Evolutionary conservation across 2,888 invertebrate species (phyloP).

Genomic region (Stegana nigrithorax): DNA sequence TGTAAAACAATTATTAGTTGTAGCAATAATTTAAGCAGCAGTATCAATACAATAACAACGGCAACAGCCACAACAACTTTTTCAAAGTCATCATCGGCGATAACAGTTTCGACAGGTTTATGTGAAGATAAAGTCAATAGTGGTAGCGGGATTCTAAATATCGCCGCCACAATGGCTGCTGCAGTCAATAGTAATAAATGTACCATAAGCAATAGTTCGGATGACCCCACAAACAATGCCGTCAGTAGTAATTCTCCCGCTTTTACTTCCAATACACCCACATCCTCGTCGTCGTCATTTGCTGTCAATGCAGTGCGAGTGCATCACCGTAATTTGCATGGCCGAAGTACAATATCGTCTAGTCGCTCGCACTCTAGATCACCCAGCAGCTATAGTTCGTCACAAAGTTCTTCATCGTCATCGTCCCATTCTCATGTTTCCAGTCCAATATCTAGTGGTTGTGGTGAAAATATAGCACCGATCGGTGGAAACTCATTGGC

Average conservation of each 20-base stretch:
- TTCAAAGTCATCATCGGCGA: conserved; percentile 23
- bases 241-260: background rate
- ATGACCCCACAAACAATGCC: background rate
- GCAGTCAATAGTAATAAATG: conserved; percentile 40
- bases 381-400: conserved; percentile 69
- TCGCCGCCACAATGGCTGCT: conserved; percentile 52
- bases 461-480: conserved; percentile 50
- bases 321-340: conserved; percentile 59
- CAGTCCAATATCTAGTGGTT: conserved; percentile 66
- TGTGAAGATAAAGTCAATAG: no score
- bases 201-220: conserved; percentile 34
- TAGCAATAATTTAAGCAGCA: conserved; percentile 64
- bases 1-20: conserved; percentile 67
- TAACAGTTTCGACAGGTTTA: no score
- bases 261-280: conserved; percentile 5
- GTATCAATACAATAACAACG: conserved; percentile 53
- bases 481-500: conserved; percentile 34
- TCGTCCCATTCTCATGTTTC: conserved; percentile 68
- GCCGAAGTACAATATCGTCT: conserved; percentile 70
- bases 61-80: conserved; percentile 32
- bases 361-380: conserved; percentile 72
- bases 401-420: conserved; percentile 66
- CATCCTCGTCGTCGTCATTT: background rate
- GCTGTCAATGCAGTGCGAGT: conserved; percentile 34
- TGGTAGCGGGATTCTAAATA: conserved; percentile 62